Base-by-base conservation (phyloP, 2,113 vertebrate species). In the Microcebus tavaratra region DNA sequence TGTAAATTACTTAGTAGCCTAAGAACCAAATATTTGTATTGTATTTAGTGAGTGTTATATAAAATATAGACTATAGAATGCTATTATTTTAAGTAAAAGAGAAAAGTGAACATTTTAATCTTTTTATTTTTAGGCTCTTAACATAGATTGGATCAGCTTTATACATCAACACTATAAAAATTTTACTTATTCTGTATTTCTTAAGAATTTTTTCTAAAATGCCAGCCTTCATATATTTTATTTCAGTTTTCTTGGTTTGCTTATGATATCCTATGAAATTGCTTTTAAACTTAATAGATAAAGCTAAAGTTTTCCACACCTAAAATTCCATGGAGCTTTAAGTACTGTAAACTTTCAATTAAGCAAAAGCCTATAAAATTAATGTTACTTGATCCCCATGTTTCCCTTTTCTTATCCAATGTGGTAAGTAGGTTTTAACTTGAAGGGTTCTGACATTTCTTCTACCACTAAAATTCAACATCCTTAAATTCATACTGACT, bases 231-330 rank as follows among this genome's bases (percentile, higher is more conserved):
- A 4, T 48, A 18, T 57, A 14, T 73, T 55, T 85, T 67, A 42
- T 23, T 91, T 80, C 65, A 45, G 63, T 92, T 29, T 75, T 72
- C 29, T 73, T 91, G 48, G 8, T 89, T 95, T 96, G n/a, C 67
- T 81, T 81, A 18, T 79, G 36, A 70, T 78, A 17, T 17, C 21
- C 65, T n/a, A 6, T 7, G 45, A 89, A 63, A 63, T 53, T 84
- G 73, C 34, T 89, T 94, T 88, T 76, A 81, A 79, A 93, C 48
- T 70, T 94, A n/a, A 50, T 25, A 92, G 31, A 27, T 76, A 81
- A 79, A 93, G 21, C 57, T 95, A 8, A 78, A 83, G 36, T 70
- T 88, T 88, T 34, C 20, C 23, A n/a, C 21, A 53, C 13, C n/a
- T 78, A 45, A 36, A 88, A 94, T 81, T 82, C 29, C 45, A 20